Evolutionary conservation across 2,113 vertebrate genomes (phyloP).

Genomic region (Dromaius novaehollandiae): DNA sequence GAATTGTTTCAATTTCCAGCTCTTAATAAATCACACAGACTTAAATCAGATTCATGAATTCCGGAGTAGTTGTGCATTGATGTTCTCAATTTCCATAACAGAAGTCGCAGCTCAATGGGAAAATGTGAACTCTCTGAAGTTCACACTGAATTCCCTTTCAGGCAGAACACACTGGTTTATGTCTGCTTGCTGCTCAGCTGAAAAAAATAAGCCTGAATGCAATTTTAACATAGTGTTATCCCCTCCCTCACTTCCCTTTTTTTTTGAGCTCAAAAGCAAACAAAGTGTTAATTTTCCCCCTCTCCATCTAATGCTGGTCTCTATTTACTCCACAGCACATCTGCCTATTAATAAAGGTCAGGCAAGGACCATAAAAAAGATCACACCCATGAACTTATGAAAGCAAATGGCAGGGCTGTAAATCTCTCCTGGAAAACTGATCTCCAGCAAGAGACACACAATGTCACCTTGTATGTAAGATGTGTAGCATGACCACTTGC

Average conservation of each 20-base stretch:
- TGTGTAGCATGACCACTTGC: fast-evolving
- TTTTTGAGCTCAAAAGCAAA: neutral
- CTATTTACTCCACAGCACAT: neutral
- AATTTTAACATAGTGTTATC: neutral
- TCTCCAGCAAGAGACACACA: neutral
- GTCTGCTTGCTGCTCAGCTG: neutral
- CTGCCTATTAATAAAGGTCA: neutral
- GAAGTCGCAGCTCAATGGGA: neutral
- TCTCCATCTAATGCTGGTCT: neutral
- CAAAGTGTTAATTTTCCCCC: neutral
- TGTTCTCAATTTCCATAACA: constrained; percentile 35
- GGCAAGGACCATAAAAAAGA: neutral
- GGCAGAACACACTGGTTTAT: neutral
- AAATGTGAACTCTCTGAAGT: constrained; percentile 26
- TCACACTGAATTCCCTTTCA: constrained; percentile 29
- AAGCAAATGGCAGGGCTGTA: neutral
- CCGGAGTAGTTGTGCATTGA: neutral
- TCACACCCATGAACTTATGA: neutral
- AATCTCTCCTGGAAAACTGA: neutral
- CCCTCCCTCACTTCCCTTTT: neutral
- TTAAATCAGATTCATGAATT: constrained; percentile 33
- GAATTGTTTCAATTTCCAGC: constrained; percentile 49
- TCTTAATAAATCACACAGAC: constrained; percentile 41
- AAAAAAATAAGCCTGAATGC: neutral
- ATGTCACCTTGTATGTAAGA: neutral